Evolutionary conservation across 92 coral and sea anemone species (phyloP), one percentile per base, ranked within the genome.

Genomic region (Blastomussa wellsi): DNA sequence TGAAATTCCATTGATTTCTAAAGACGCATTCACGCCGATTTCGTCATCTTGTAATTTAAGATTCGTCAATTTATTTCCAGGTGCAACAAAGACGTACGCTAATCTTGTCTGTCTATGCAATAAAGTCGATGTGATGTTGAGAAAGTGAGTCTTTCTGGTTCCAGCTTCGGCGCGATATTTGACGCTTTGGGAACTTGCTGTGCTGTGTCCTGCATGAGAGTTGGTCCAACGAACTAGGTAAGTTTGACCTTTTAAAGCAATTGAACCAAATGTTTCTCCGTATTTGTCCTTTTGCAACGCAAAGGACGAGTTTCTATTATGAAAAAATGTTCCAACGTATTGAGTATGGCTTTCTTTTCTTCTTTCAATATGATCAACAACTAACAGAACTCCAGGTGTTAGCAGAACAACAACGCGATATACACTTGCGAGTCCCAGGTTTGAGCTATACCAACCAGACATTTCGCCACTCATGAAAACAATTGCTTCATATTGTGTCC

Each of bases 261-360:
- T 86, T 20, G 86, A 89, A 26, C 87, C 91, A 11, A 72, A 74
- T 15, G 22, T 62, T 22, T 84, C 72, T 17, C 85, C 93, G 55
- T 48, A 26, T 13, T 55, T 39, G 36, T 65, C 41, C n/a, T 73
- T 68, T 20, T 89, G 72, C 8, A 70, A 19, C 48, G 59, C 70
- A 59, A 93, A 94, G 16, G 93, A 76, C 38, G 80, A 39, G 76
- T 81, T 75, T 47, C 89, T 88, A 78, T 94, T 94, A 82, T 96
- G 98, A 60, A 96, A 96, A 81, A 96, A 96, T 0, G 98, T 93
- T 29, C 96, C 88, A 87, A 91, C 91, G 69, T 92, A 79, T 48
- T 77, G 82, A 15, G 87, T 44, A 9, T 90, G 74, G 59, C 95
- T 92, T 17, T 65, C 13, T 16, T 12, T 37, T 0, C 41, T 78